Evolutionary conservation across 1,140 invertebrate genomes (phyloP).

Genomic region (Pogonomyrmex californicus): DNA sequence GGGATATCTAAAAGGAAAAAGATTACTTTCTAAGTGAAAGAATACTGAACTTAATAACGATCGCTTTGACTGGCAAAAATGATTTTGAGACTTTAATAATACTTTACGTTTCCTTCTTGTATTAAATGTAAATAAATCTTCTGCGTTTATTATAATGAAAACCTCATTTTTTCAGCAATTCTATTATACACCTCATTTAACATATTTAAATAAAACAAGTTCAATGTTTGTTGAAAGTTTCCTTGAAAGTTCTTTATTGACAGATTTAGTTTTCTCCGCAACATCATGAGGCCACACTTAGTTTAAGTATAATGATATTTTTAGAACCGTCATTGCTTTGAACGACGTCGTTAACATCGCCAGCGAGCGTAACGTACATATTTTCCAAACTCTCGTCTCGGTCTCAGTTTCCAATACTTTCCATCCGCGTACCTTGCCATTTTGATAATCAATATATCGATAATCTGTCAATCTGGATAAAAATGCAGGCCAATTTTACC

Average conservation of each 20-base stretch:
- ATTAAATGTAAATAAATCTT: background rate
- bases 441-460: constrained; percentile 68
- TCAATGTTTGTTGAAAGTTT: background rate
- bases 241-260: background rate
- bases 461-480: constrained; percentile 22
- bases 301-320: constrained; percentile 40
- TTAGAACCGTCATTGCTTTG: constrained; percentile 30
- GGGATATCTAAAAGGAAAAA: no score
- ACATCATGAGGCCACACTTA: background rate
- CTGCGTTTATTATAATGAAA: background rate
- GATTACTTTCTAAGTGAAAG: background rate
- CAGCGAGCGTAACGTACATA: constrained; percentile 58
- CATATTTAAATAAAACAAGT: background rate
- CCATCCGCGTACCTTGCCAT: constrained; percentile 53
- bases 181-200: background rate
- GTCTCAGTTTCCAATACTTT: constrained; percentile 71
- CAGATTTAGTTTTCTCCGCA: constrained; percentile 17
- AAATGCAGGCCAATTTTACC: constrained; percentile 2
- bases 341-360: constrained; percentile 42
- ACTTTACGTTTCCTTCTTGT: background rate
- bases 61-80: background rate
- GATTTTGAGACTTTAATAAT: background rate
- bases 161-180: background rate
- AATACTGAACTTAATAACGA: background rate
- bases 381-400: constrained; percentile 62